Conservation (phyloP, 1,140 invertebrate genomes). For the Bathynomus jamesi region DNA sequence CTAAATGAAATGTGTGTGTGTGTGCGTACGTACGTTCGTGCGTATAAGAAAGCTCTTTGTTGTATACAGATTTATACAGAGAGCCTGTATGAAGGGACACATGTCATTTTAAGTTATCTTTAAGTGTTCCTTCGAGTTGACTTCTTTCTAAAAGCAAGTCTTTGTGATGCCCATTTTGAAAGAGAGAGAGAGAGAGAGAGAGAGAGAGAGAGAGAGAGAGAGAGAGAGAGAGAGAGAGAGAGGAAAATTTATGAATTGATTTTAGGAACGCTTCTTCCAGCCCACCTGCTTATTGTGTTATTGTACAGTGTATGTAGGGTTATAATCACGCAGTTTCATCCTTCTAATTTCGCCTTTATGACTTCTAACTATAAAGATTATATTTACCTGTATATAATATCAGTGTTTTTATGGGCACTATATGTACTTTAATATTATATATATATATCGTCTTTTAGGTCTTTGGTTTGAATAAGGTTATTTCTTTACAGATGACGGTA, state of each 20-base stretch:
- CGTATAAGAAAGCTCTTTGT: not conserved
- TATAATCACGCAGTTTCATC: too few relatives aligned
- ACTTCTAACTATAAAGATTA: too few relatives aligned
- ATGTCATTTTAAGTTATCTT: not conserved
- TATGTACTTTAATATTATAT: too few relatives aligned
- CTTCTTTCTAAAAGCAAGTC: not conserved
- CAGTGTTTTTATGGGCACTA: too few relatives aligned
- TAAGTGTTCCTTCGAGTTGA: not conserved
- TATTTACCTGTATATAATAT: too few relatives aligned
- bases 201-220: not conserved
- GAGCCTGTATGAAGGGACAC: not conserved
- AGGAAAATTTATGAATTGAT: not conserved
- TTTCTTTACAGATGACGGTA: too few relatives aligned
- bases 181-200: not conserved
- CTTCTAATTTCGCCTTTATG: too few relatives aligned
- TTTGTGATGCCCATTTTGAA: not conserved
- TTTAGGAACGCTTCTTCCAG: not conserved
- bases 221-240: not conserved
- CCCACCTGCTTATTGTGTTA: too few relatives aligned
- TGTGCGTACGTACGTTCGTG: not conserved
- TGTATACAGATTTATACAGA: not conserved
- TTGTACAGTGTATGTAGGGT: too few relatives aligned
- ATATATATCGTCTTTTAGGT: too few relatives aligned
- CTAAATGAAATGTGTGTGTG: not conserved
- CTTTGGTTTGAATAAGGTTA: too few relatives aligned